phyloP scores from a whole-genome alignment of 2,888 invertebrate genomes.

The Ephialtes manifestator region DNA sequence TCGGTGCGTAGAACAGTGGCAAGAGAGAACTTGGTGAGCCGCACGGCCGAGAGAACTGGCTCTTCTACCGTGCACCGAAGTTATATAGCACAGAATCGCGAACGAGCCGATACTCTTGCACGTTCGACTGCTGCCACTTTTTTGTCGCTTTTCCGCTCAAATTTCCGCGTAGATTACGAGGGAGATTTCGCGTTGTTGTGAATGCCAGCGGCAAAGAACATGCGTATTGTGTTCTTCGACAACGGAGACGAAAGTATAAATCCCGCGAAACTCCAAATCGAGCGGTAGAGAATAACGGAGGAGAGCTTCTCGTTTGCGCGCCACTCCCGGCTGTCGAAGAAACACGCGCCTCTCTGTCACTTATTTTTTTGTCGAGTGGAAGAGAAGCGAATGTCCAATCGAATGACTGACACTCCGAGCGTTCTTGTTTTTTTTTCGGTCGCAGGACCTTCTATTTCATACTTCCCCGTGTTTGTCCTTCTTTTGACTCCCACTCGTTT shows the following conservation, averaged over 20 bases:
- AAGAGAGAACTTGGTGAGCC: slow-evolving; percentile 33
- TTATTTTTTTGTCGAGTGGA: slow-evolving; percentile 44
- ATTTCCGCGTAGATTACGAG: neutral
- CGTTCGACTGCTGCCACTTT: slow-evolving; percentile 1
- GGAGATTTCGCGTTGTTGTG: neutral
- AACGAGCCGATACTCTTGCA: neutral
- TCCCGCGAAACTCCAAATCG: neutral
- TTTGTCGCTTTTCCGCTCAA: neutral
- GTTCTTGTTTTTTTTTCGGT: slow-evolving; percentile 47
- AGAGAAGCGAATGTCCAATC: too few relatives aligned
- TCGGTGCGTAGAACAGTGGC: slow-evolving; percentile 76
- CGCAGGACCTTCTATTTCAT: slow-evolving; percentile 33
- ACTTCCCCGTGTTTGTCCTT: slow-evolving; percentile 12
- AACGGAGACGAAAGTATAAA: neutral
- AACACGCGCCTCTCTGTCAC: slow-evolving; percentile 30
- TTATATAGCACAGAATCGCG: neutral
- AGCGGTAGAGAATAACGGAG: neutral
- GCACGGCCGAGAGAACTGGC: slow-evolving; percentile 57
- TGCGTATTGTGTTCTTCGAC: neutral
- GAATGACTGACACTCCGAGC: too few relatives aligned
- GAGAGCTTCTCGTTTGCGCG: slow-evolving; percentile 19
- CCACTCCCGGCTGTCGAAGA: slow-evolving; percentile 39
- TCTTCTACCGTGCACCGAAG: slow-evolving; percentile 3
- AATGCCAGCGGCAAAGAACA: neutral
- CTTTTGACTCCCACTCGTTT: slow-evolving; percentile 62